Percentiles rank a stretch among this genome's conserved stretches.
These are phyloP conservation scores for Tethea ocularis DNA, from an alignment of 2,888 invertebrate species.

Conservation along the genomic window DNA sequence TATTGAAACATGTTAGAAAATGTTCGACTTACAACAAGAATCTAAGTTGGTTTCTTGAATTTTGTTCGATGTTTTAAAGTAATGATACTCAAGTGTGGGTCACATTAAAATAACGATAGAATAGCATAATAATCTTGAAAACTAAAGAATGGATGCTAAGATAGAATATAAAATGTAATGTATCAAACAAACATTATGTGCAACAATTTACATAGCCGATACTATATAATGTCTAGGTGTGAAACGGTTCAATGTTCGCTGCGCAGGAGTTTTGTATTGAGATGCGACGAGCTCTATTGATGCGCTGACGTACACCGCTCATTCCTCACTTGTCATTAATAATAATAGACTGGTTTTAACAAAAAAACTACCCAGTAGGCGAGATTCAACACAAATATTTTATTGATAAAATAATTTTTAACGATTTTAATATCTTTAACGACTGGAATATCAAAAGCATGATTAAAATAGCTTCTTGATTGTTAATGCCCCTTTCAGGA, in stretches of 20 bases:
- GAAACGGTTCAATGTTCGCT: neutral
- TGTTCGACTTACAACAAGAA: no score
- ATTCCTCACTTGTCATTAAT: constrained; percentile 29
- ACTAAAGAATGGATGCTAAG: neutral
- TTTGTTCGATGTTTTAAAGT: neutral
- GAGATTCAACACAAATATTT: constrained; percentile 2
- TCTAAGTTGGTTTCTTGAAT: no score
- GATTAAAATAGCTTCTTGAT: no score
- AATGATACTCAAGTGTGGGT: neutral
- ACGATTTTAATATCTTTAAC: neutral
- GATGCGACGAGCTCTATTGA: constrained; percentile 18
- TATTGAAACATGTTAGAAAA: no score
- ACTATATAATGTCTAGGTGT: constrained; percentile 4
- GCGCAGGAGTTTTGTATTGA: constrained; percentile 1
- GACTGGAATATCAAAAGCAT: neutral
- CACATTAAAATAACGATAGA: neutral
- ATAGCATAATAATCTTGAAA: neutral
- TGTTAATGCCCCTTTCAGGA: neutral
- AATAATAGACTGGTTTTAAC: constrained; percentile 21
- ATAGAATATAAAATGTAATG: neutral
- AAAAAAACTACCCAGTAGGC: constrained; percentile 13
- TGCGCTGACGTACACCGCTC: constrained; percentile 19
- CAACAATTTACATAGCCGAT: constrained; percentile 2
- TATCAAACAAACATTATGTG: neutral
- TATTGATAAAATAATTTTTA: neutral